A percentile compares a stretch with the other conserved stretches of the same genome.
These are phyloP conservation scores for Labroides dimidiatus DNA, from an alignment of 2,797 vertebrate species.

Conservation along the genomic window DNA sequence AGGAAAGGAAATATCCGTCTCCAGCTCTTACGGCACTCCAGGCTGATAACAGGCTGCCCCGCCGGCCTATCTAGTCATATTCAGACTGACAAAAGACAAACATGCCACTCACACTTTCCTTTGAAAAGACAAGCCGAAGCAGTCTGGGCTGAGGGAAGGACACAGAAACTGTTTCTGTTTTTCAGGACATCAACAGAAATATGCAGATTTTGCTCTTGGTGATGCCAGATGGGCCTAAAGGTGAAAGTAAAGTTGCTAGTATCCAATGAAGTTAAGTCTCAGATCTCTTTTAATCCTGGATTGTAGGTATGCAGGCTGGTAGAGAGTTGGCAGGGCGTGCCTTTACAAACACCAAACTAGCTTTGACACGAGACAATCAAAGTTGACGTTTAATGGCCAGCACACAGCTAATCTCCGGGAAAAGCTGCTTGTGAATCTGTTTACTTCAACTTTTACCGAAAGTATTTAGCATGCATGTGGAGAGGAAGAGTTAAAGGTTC, in stretches of 20 bases:
- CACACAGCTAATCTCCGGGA: conserved; percentile 7
- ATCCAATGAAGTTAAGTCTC: conserved; percentile 13
- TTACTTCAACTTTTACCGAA: conserved; percentile 19
- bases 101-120: conserved; percentile 56
- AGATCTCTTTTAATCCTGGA: not conserved
- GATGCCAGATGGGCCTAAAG: not conserved
- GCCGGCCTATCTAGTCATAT: conserved; percentile 37
- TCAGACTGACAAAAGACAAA: conserved; percentile 59
- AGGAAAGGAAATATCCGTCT: conserved; percentile 7
- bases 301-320: conserved; percentile 24
- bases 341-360: conserved; percentile 45
- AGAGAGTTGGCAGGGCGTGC: conserved; percentile 50
- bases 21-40: conserved; percentile 12
- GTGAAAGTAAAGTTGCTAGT: conserved; percentile 18
- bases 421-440: conserved; percentile 30
- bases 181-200: conserved; percentile 20
- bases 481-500: not conserved
- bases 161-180: conserved; percentile 50
- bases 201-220: not conserved
- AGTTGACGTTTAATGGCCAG: conserved; percentile 35
- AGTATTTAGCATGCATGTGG: not conserved
- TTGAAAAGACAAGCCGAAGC: conserved; percentile 48
- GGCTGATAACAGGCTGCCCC: conserved; percentile 56
- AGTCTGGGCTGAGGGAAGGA: conserved; percentile 18
- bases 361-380: conserved; percentile 30